phyloP scores from a whole-genome alignment of 2,113 vertebrate species.

The Diadophis punctatus region DNA sequence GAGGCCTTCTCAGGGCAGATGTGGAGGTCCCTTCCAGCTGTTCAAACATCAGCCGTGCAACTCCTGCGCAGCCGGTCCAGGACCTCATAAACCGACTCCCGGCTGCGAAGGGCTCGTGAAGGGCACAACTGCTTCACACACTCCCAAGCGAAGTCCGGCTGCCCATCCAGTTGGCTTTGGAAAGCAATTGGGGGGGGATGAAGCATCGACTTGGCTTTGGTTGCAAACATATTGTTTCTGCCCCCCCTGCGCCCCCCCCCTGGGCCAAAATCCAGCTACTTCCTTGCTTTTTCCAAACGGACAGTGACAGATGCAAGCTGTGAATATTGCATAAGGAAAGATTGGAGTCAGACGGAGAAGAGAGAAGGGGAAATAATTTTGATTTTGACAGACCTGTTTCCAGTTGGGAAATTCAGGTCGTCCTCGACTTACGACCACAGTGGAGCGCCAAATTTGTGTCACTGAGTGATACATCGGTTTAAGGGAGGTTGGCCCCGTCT shows the following conservation, averaged over 20 bases:
- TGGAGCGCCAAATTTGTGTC: fast-evolving
- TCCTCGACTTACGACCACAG: neutral
- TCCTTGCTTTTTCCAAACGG: neutral
- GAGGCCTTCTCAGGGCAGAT: neutral
- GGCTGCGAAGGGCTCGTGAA: neutral
- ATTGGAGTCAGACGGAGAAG: neutral
- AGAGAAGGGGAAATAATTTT: neutral
- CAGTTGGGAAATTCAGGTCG: neutral
- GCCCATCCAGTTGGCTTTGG: neutral
- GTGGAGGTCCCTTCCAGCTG: neutral
- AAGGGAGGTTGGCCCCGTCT: neutral
- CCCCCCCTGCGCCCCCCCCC: fast-evolving
- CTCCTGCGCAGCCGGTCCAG: neutral
- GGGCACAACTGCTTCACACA: neutral
- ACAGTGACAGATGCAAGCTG: neutral
- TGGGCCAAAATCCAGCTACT: neutral
- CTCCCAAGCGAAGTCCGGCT: neutral
- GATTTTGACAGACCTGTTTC: neutral
- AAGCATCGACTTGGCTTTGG: neutral
- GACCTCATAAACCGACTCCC: neutral
- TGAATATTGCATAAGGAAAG: neutral
- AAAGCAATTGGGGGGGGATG: neutral
- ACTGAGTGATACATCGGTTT: neutral
- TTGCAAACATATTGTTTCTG: neutral
- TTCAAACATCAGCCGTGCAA: neutral